Evolutionary conservation across 2,113 vertebrate species (phyloP).

Genomic region (Ciconia boyciana): DNA sequence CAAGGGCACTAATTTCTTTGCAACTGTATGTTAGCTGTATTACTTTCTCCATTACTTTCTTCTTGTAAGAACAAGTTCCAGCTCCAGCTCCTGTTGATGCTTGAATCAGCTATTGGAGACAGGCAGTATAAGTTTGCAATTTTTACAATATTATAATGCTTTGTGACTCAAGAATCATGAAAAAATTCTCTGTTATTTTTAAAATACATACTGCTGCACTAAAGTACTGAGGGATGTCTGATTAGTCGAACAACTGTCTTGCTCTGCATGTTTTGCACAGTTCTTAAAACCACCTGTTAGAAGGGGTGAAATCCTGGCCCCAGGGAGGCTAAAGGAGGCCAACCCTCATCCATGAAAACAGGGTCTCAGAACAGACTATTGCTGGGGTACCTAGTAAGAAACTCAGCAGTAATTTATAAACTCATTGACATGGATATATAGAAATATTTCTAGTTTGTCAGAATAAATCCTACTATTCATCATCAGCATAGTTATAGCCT

Average conservation of each 20-base stretch:
- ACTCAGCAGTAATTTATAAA: constrained; percentile 37
- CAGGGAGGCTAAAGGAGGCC: not conserved
- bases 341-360: not conserved
- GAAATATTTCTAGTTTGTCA: constrained; percentile 49
- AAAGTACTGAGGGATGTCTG: not conserved
- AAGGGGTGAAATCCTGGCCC: not conserved
- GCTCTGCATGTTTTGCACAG: not conserved
- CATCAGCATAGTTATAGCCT: constrained; percentile 50
- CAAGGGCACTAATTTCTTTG: not conserved
- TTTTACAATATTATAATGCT: not conserved
- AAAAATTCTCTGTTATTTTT: not conserved
- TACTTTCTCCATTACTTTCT: not conserved
- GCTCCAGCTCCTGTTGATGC: not conserved
- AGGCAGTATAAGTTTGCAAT: not conserved
- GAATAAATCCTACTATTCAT: constrained; percentile 53
- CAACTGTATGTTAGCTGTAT: not conserved
- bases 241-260: not conserved
- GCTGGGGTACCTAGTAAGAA: not conserved
- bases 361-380: not conserved
- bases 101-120: not conserved
- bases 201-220: not conserved
- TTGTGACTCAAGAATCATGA: not conserved
- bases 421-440: constrained; percentile 39
- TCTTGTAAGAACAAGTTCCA: not conserved
- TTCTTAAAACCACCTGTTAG: not conserved